Percentiles rank a stretch among this genome's conserved stretches.
Evolutionary conservation across 1,140 invertebrate species (phyloP).

Genomic region (Drosophila dunni): DNA sequence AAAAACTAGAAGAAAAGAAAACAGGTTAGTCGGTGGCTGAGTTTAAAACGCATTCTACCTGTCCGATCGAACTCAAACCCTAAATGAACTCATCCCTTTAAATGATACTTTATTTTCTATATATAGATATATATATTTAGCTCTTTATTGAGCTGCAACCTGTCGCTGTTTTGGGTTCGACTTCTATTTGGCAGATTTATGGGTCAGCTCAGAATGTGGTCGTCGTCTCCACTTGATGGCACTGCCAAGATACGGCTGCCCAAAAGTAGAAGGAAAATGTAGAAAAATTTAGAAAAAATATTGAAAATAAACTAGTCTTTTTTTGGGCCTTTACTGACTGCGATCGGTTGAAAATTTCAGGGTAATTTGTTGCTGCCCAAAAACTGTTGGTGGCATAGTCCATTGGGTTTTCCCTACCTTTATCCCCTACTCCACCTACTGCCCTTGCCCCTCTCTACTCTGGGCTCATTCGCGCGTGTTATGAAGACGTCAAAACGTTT

Average conservation of each 20-base stretch:
- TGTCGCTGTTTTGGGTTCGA: slow-evolving; percentile 62
- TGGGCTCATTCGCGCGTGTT: slow-evolving; percentile 74
- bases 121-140: slow-evolving; percentile 77
- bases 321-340: slow-evolving; percentile 8
- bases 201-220: slow-evolving; percentile 48
- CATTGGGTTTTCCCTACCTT: slow-evolving; percentile 1
- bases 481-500: slow-evolving; percentile 74
- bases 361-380: slow-evolving; percentile 70
- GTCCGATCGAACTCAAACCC: slow-evolving; percentile 45
- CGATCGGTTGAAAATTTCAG: slow-evolving; percentile 63
- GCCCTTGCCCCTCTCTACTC: slow-evolving; percentile 37
- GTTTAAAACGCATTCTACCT: slow-evolving; percentile 33
- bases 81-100: slow-evolving; percentile 80
- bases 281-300: neutral
- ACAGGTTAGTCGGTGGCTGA: slow-evolving; percentile 56
- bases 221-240: slow-evolving; percentile 46
- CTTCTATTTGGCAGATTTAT: slow-evolving; percentile 71
- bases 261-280: neutral
- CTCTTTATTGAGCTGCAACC: slow-evolving; percentile 82
- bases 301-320: slow-evolving; percentile 4
- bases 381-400: slow-evolving; percentile 75
- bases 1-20: slow-evolving; percentile 3
- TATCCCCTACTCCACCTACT: neutral
- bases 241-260: slow-evolving; percentile 50
- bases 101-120: slow-evolving; percentile 2